Evolutionary conservation across 2,888 invertebrate genomes (phyloP).

Genomic region (Cryptus viduatorius): DNA sequence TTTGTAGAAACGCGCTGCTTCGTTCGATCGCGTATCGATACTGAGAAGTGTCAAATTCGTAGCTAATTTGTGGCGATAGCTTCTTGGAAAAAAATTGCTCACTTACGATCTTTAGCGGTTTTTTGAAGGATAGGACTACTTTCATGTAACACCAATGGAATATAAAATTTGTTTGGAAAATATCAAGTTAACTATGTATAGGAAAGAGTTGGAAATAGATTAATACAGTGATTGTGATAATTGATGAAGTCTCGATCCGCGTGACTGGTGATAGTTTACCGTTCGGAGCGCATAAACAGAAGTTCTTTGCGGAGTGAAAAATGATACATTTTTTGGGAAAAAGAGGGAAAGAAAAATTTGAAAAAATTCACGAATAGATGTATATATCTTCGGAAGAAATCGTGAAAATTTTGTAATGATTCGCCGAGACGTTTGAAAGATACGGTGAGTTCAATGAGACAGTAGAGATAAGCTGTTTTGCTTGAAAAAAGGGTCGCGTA

Average conservation of each 20-base stretch:
- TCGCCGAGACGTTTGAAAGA: not conserved
- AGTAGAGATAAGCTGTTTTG: not conserved
- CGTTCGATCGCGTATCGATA: slow-evolving; percentile 42
- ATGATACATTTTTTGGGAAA: not conserved
- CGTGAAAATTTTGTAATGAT: not conserved
- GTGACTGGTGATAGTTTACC: no score
- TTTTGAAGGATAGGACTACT: not conserved
- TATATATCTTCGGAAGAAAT: not conserved
- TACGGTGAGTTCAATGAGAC: not conserved
- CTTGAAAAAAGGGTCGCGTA: not conserved
- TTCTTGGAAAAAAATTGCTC: not conserved
- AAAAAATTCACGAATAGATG: not conserved
- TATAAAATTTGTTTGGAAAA: not conserved
- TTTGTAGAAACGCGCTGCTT: slow-evolving; percentile 69
- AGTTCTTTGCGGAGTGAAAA: not conserved
- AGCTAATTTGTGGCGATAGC: slow-evolving; percentile 35
- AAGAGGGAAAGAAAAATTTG: not conserved
- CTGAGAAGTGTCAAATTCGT: slow-evolving; percentile 32
- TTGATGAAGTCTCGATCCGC: no score
- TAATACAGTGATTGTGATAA: no score
- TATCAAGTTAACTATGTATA: not conserved
- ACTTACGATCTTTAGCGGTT: not conserved
- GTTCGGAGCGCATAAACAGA: not conserved
- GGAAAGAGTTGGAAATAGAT: not conserved
- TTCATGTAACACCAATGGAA: not conserved